A percentile compares a stretch with the other conserved stretches of the same genome.
These are phyloP conservation scores for Mustela erminea DNA, from an alignment of 2,797 vertebrate genomes.

Conservation along the genomic window DNA sequence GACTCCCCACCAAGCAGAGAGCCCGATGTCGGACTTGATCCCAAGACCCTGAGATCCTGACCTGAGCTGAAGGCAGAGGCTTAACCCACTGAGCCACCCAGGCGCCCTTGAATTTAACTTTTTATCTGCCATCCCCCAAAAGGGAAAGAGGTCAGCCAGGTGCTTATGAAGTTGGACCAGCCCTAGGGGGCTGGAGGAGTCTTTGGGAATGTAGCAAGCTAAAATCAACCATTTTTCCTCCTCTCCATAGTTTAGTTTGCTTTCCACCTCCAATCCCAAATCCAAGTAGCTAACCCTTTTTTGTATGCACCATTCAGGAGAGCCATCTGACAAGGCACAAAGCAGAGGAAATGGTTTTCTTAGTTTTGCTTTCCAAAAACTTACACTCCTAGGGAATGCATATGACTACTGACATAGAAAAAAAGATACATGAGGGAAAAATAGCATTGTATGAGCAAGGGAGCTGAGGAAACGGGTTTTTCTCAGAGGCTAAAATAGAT, in stretches of 20 bases:
- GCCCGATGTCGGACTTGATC: no score
- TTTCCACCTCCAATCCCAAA: neutral
- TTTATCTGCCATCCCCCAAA: neutral
- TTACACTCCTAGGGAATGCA: neutral
- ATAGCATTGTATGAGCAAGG: neutral
- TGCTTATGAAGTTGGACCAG: neutral
- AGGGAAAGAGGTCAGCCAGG: neutral
- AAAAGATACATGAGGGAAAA: neutral
- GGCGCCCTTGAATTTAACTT: constrained; percentile 30
- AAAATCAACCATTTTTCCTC: neutral
- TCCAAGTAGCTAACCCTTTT: neutral
- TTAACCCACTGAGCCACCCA: no score
- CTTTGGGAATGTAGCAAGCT: neutral
- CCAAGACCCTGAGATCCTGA: no score
- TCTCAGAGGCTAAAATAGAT: neutral
- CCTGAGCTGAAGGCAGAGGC: no score
- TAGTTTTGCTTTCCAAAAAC: neutral
- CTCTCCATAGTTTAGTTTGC: neutral
- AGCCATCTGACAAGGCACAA: constrained; percentile 2
- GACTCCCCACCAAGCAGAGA: no score
- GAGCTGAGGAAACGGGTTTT: neutral
- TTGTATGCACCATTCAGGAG: neutral
- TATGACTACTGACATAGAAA: neutral
- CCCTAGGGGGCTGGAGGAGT: neutral
- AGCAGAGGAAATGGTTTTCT: neutral